Conservation (phyloP, 37 sponge, comb jelly and placozoan genomes). For the Diacarnus erythraeanus region DNA sequence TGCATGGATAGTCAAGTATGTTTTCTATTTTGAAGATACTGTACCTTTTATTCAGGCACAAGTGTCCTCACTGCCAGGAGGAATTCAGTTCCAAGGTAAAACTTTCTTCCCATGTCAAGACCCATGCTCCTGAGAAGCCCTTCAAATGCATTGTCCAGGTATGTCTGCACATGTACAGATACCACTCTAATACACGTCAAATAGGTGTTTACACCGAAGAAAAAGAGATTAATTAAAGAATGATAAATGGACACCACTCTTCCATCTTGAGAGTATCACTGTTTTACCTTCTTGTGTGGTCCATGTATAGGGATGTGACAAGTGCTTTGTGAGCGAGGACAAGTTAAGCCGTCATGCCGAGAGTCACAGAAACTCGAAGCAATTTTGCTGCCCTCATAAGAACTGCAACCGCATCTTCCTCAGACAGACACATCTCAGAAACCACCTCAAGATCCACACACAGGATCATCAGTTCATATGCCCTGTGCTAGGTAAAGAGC, state of each 20-base stretch:
- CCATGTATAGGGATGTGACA: slow-evolving; percentile 58
- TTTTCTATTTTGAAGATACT: not conserved
- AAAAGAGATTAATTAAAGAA: too few relatives aligned
- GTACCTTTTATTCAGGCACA: slow-evolving; percentile 6
- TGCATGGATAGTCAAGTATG: not conserved
- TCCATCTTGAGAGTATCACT: too few relatives aligned
- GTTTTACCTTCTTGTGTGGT: too few relatives aligned
- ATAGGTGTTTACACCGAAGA: too few relatives aligned
- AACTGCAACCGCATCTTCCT: slow-evolving; percentile 65
- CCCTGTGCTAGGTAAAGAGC: slow-evolving; percentile 56
- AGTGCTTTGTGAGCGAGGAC: slow-evolving; percentile 44
- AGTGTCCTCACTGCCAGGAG: slow-evolving; percentile 34
- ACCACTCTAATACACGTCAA: too few relatives aligned
- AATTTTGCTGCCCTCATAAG: slow-evolving; percentile 52
- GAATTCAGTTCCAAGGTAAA: slow-evolving; percentile 51
- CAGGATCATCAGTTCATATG: slow-evolving; percentile 53
- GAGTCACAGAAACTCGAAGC: slow-evolving; percentile 37
- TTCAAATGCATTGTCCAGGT: slow-evolving; percentile 60
- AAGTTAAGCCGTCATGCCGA: slow-evolving; percentile 32
- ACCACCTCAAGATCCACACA: slow-evolving; percentile 67
- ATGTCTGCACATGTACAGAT: not conserved
- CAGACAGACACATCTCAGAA: slow-evolving; percentile 58
- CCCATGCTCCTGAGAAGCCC: slow-evolving; percentile 36
- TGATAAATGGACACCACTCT: too few relatives aligned
- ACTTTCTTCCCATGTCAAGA: slow-evolving; percentile 32